Conservation (phyloP, 35 echinoderm and acorn worm genomes). For the Ptychodera flava region DNA sequence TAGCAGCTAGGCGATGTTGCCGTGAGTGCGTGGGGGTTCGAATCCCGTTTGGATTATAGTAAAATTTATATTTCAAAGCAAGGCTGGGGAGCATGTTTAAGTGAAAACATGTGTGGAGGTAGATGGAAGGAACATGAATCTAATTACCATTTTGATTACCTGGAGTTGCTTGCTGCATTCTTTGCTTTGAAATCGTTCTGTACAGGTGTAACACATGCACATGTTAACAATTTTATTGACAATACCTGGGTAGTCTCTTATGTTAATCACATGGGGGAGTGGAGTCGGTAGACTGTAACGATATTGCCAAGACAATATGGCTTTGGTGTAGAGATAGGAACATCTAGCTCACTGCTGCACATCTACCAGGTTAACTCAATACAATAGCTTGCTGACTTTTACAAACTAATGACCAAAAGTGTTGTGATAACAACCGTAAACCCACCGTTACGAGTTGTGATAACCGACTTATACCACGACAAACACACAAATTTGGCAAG, state of each 20-base stretch:
- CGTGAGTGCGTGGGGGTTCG: no score
- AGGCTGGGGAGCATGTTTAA: constrained; percentile 30
- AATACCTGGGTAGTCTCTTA: constrained; percentile 58
- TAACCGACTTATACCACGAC: no score
- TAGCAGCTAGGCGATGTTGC: no score
- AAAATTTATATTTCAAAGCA: no score
- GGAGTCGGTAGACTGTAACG: constrained; percentile 34
- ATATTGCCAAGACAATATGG: constrained; percentile 41
- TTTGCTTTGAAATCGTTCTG: constrained; percentile 31
- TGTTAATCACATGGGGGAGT: constrained; percentile 58
- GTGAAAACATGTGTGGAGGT: constrained; percentile 20
- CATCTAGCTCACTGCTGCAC: constrained; percentile 32
- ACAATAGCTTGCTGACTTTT: constrained; percentile 33
- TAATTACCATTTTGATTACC: constrained; percentile 33
- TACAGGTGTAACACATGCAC: no score
- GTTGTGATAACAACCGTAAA: no score
- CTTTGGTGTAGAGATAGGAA: constrained; percentile 38
- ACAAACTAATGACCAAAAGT: no score
- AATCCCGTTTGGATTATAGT: no score
- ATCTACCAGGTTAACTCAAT: constrained; percentile 49
- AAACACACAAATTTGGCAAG: no score
- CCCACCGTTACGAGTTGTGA: no score
- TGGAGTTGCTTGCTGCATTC: constrained; percentile 54
- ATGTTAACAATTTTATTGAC: no score
- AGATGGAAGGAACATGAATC: constrained; percentile 17